Evolutionary conservation across 2,888 invertebrate species (phyloP).

Genomic region (Drosophila putrida): DNA sequence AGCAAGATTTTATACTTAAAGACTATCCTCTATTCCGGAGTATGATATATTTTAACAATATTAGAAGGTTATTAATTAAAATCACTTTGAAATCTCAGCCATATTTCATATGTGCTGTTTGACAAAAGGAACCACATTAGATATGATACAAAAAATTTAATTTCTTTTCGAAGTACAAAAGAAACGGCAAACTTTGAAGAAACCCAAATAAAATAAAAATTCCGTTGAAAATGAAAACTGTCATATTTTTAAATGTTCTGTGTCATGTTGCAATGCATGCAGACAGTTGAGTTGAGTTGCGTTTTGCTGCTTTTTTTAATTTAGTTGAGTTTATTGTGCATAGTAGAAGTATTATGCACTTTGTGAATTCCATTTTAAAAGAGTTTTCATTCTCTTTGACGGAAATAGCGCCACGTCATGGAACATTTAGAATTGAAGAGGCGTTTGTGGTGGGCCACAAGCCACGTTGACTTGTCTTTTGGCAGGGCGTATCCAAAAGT

Average conservation of each 20-base stretch:
- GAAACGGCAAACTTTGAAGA: constrained; percentile 4
- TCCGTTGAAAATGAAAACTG: constrained; percentile 75
- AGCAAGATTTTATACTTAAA: too few relatives aligned
- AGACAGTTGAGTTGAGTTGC: constrained; percentile 53
- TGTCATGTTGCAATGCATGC: constrained; percentile 66
- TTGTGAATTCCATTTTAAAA: constrained; percentile 58
- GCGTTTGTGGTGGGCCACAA: constrained; percentile 56
- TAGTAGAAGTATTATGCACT: constrained; percentile 19
- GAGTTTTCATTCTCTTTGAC: constrained; percentile 62
- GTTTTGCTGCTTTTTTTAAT: constrained; percentile 20
- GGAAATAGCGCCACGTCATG: constrained; percentile 78
- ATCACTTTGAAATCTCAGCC: not conserved
- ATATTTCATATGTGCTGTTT: not conserved
- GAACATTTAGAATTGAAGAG: constrained; percentile 73
- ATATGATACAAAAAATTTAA: not conserved
- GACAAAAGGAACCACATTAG: not conserved
- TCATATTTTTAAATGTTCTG: constrained; percentile 77
- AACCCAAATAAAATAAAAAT: constrained; percentile 45
- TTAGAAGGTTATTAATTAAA: not conserved
- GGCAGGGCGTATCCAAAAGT: constrained; percentile 57
- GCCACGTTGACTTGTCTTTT: constrained; percentile 14
- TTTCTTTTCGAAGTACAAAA: constrained; percentile 12
- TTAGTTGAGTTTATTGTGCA: constrained; percentile 26
- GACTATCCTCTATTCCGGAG: too few relatives aligned
- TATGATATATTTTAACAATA: too few relatives aligned